Evolutionary conservation across 2,113 vertebrate genomes (phyloP).

Genomic region (Hucho hucho): DNA sequence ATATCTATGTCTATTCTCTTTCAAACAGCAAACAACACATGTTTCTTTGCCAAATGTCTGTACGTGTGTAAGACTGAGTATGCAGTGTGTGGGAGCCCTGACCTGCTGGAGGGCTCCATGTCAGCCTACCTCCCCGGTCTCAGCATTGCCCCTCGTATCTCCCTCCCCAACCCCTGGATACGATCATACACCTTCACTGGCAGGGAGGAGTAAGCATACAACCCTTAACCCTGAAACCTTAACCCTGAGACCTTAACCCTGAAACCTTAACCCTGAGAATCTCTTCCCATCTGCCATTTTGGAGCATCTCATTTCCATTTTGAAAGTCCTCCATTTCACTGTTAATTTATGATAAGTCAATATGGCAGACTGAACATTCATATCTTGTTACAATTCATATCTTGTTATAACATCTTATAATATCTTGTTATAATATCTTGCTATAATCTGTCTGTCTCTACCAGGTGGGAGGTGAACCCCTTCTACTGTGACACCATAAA

Average conservation of each 20-base stretch:
- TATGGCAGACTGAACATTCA: too few relatives aligned
- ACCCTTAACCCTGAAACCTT: not conserved
- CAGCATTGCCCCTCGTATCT: constrained; percentile 86
- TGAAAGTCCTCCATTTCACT: too few relatives aligned
- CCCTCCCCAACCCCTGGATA: constrained; percentile 92
- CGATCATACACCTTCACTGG: constrained; percentile 89
- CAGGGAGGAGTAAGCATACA: constrained; percentile 85
- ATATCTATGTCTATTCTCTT: not conserved
- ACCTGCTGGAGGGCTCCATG: constrained; percentile 91
- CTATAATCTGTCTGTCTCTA: constrained; percentile 9
- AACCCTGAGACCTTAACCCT: not conserved
- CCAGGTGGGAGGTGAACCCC: constrained; percentile 92
- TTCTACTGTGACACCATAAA: constrained; percentile 87
- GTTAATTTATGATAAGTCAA: too few relatives aligned
- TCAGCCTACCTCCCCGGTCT: constrained; percentile 91
- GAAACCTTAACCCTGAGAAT: not conserved
- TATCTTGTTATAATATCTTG: too few relatives aligned
- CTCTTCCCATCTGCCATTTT: not conserved
- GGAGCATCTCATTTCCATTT: not conserved
- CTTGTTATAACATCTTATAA: too few relatives aligned
- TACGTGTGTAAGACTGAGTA: constrained; percentile 98
- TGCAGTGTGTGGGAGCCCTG: constrained; percentile 87
- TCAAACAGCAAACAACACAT: constrained; percentile 87
- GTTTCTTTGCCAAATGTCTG: constrained; percentile 96
- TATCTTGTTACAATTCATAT: too few relatives aligned